A percentile compares a stretch with the other conserved stretches of the same genome.
These are phyloP conservation scores for Peucedramus taeniatus DNA, from an alignment of 2,113 vertebrate genomes.

Conservation along the genomic window DNA sequence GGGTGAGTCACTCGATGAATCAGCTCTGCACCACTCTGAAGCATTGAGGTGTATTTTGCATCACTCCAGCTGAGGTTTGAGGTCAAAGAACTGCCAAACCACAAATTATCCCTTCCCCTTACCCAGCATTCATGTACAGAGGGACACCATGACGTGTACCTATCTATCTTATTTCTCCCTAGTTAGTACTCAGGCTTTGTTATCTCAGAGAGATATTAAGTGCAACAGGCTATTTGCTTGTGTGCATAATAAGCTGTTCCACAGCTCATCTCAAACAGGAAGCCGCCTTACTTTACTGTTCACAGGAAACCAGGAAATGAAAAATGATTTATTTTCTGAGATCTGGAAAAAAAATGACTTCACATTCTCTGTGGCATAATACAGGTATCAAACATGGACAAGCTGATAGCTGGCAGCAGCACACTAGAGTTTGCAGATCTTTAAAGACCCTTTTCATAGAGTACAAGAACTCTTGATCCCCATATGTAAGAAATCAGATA, in stretches of 20 bases:
- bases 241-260: neutral
- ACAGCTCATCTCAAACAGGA: neutral
- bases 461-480: neutral
- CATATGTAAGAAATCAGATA: neutral
- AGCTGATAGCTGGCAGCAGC: neutral
- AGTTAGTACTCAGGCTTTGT: neutral
- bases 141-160: neutral
- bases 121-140: neutral
- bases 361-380: neutral
- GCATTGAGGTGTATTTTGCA: neutral
- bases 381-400: neutral
- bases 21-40: neutral
- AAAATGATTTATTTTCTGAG: neutral
- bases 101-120: neutral
- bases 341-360: neutral
- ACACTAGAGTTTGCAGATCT: neutral
- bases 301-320: fast-evolving
- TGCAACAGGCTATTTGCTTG: neutral
- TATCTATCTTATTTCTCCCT: neutral
- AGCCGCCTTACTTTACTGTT: neutral
- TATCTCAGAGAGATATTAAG: neutral
- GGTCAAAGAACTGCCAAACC: neutral
- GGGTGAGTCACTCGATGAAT: neutral
- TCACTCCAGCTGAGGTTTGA: neutral
- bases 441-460: neutral